Evolutionary conservation across 2,888 invertebrate species (phyloP), one percentile per base, ranked within the genome.

Genomic region (Protophormia terraenovae): DNA sequence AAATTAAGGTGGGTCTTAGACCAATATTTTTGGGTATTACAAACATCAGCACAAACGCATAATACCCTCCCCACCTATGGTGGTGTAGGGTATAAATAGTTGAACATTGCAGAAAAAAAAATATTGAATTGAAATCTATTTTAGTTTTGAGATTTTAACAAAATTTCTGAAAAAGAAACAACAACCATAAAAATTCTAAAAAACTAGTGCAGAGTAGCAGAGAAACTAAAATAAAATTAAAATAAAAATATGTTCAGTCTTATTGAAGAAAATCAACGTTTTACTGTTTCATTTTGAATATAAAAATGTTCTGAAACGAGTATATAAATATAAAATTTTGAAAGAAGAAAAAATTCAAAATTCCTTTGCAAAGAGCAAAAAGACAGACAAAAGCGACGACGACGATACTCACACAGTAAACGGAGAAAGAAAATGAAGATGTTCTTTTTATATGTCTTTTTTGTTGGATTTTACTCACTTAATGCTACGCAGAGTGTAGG

Each of bases 71-170:
- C n/a, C n/a, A n/a, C n/a, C n/a, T n/a, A n/a, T n/a, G n/a, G n/a
- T n/a, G n/a, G n/a, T n/a, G n/a, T n/a, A n/a, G n/a, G n/a, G n/a
- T n/a, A n/a, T n/a, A n/a, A n/a, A 35, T 27, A 32, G 12, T 24
- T 58, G 32, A 24, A 7, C 22, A 6, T 72, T 80, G 79, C 79
- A 72, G 38, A 72, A 60, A 50, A 58, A 35, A 75, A 50, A 10
- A n/a, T n/a, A n/a, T n/a, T n/a, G 58, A 50, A 66, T 24, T 76
- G 12, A 69, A 82, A 75, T 85, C 85, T 85, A 85, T 85, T 85
- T 85, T 85, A 22, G 75, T 79, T 77, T 85, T 85, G 73, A 79
- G 71, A 82, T 75, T 78, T 78, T 24, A 45, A 41, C 14, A 71
- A 76, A 71, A 55, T 38, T n/a, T 69, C 38, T 69, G 55, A 78